Base-by-base conservation (phyloP, 2,888 invertebrate genomes). In the Agrotis ipsilon region DNA sequence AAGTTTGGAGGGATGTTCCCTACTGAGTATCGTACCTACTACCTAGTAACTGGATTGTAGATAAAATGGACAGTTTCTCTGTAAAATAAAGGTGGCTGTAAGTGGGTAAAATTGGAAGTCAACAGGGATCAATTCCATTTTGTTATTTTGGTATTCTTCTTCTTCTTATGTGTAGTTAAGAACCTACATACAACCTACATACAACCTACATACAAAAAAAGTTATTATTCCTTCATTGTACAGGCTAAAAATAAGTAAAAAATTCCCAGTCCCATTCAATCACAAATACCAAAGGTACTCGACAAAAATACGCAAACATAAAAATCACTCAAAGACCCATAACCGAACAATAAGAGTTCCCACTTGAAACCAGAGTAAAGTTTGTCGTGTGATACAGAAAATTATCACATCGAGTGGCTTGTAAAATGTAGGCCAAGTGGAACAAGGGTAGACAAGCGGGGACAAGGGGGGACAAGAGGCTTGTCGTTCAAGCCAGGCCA, bases 391-490 rank as follows among this genome's bases (percentile, higher is more conserved):
- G 85, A 85, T 85, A 88, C 85, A 85, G 83, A 85, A 84, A 86
- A 84, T 87, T 82, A 84, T 86, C 83, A 83, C 66, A 77, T 85
- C 72, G 73, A 86, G 84, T 67, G 72, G 67, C 68, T 68, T 83
- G 78, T 85, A 80, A 84, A 88, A 88, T 87, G 75, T 88, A 81
- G 89, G 89, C 80, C 89, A 88, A 89, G 89, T 71, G 80, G 43
- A 63, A 72, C 39, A 21, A 80, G 77, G 43, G 75, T n/a, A n/a
- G 19, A 19, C 19, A n/a, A 48, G 19, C 9, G 32, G 13, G 32
- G 55, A 32, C 55, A n/a, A 48, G 19, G 39, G 32, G 13, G 32
- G 55, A 32, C 55, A 55, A 55, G 55, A 14, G 59, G 70, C 68
- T 86, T 69, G 60, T 62, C 48, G 79, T 39, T 80, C 79, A 63